Base-by-base conservation (phyloP, 2,888 invertebrate species). In the Cordilura impudica region DNA sequence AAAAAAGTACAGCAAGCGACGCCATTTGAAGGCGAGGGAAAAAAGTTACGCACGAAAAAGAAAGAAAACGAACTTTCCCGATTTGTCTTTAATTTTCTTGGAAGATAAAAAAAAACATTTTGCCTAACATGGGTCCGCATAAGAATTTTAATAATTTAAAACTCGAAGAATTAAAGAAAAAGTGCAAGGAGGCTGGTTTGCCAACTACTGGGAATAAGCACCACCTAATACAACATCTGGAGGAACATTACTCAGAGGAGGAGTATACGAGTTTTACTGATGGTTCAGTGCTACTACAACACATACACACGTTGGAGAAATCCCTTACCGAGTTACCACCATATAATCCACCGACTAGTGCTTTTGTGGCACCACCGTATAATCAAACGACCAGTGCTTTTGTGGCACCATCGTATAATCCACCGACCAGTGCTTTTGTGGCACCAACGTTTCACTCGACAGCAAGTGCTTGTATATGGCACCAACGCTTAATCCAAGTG, bases 131-230 rank as follows among this genome's bases (percentile, higher is more conserved):
- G n/a, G n/a, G n/a, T n/a, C n/a, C n/a, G n/a, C n/a, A n/a, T n/a
- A n/a, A n/a, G n/a, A n/a, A n/a, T n/a, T n/a, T n/a, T n/a, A n/a
- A n/a, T n/a, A n/a, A n/a, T n/a, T n/a, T n/a, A n/a, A n/a, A n/a
- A n/a, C n/a, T 18, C n/a, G 18, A 47, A 6, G 29, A 61, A 10
- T 29, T 61, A 0, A 47, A 61, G 2, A 47, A 7, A 10, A 16
- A 45, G 14, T 61, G 26, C 47, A 29, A 61, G n/a, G 47, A 26
- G 5, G n/a, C 18, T 18, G 45, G 26, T 8, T 29, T 45, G 18
- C 26, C 61, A 61, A 3, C 4, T 16, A 47, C 61, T 14, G 61
- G 61, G 16, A 61, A 61, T 29, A 61, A 61, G 18, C 4, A 61
- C 1, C 1, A n/a, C 4, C n/a, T 47, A 5, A 29, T 61, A 4